phyloP scores from a whole-genome alignment of 2,888 invertebrate species.

The Macaria notata region DNA sequence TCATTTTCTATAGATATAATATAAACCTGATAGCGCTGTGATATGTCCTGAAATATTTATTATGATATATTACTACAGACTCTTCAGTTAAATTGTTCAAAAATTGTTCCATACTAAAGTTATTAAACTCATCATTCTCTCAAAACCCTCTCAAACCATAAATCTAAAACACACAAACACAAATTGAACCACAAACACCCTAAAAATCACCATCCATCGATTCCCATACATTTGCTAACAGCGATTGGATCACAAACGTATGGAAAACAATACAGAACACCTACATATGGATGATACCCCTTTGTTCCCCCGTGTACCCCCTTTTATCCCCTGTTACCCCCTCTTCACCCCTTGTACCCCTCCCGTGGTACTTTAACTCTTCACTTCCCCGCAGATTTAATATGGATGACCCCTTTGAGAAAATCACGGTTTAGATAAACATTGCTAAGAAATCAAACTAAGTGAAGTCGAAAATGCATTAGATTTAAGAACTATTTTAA shows the following conservation, averaged over 20 bases:
- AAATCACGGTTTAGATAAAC: slow-evolving; percentile 7
- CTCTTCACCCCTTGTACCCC: not conserved
- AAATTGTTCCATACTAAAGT: too few relatives aligned
- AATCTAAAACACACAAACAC: too few relatives aligned
- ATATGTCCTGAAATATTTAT: not conserved
- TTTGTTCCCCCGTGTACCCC: too few relatives aligned
- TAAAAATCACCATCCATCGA: too few relatives aligned
- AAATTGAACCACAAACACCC: too few relatives aligned
- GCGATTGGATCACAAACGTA: slow-evolving; percentile 18
- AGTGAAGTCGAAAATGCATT: too few relatives aligned
- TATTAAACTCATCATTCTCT: too few relatives aligned
- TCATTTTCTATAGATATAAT: too few relatives aligned
- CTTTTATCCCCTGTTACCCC: not conserved
- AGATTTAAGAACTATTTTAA: too few relatives aligned
- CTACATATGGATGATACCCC: slow-evolving; percentile 22
- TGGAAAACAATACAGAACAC: slow-evolving; percentile 14
- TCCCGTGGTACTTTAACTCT: slow-evolving; percentile 7
- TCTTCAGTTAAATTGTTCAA: too few relatives aligned
- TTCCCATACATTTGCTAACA: slow-evolving; percentile 4
- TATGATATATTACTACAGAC: too few relatives aligned
- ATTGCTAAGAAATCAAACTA: not conserved
- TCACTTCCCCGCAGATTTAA: slow-evolving; percentile 10
- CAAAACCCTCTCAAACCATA: too few relatives aligned
- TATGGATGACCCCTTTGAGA: slow-evolving; percentile 19
- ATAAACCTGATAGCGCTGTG: not conserved